Evolutionary conservation across 2,113 vertebrate genomes (phyloP).

Genomic region (Sceloporus undulatus): DNA sequence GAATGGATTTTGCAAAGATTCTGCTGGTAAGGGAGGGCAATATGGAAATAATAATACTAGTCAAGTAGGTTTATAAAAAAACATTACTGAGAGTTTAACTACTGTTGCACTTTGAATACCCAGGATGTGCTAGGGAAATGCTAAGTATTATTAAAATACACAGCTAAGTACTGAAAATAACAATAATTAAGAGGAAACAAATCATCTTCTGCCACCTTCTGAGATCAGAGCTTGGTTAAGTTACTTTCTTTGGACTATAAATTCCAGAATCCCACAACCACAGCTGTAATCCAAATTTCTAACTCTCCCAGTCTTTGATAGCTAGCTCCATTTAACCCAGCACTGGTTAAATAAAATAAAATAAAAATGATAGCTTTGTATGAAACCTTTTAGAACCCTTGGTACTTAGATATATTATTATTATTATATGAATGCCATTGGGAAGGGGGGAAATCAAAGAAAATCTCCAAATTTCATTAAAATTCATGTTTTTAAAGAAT

Average conservation of each 20-base stretch:
- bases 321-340: neutral
- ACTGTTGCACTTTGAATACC: neutral
- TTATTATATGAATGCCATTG: conserved; percentile 19
- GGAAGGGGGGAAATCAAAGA: too few relatives aligned
- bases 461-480: conserved; percentile 10
- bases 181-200: neutral
- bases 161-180: neutral
- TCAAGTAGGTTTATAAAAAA: neutral
- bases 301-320: too few relatives aligned
- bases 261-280: too few relatives aligned
- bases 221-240: neutral
- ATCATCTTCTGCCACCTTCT: neutral
- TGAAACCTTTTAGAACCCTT: too few relatives aligned
- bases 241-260: too few relatives aligned
- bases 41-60: neutral
- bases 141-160: neutral
- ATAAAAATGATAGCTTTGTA: too few relatives aligned
- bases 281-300: too few relatives aligned
- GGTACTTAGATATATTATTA: too few relatives aligned
- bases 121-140: neutral
- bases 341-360: neutral
- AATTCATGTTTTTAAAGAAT: neutral
- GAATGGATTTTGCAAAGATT: neutral
- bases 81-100: neutral
- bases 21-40: neutral